A percentile compares a stretch with the other conserved stretches of the same genome.
phyloP scores from a whole-genome alignment of 1,140 invertebrate species.

The Littorina saxatilis region DNA sequence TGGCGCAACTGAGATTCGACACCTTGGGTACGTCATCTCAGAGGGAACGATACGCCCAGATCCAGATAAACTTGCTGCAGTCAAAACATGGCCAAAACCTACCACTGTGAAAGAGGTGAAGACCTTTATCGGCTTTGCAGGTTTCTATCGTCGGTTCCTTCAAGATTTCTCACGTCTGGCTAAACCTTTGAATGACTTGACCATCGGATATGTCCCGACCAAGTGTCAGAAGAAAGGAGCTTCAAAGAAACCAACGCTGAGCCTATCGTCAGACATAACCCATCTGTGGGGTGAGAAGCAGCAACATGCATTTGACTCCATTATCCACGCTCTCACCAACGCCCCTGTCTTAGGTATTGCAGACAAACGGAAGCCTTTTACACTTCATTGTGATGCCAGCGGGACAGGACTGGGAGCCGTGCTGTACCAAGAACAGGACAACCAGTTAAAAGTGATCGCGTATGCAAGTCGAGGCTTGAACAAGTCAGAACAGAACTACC shows the following conservation, averaged over 20 bases:
- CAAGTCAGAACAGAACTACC: no score
- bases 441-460: no score
- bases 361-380: background rate
- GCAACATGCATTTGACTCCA: background rate
- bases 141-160: background rate
- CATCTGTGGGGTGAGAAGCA: conserved; percentile 2
- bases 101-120: conserved; percentile 10
- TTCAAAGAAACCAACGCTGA: background rate
- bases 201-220: background rate
- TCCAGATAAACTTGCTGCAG: background rate
- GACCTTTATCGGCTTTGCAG: background rate
- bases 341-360: background rate
- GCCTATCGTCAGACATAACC: conserved; percentile 8
- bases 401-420: no score
- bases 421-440: no score
- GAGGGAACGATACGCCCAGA: background rate
- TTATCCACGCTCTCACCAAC: background rate
- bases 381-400: conserved; percentile 11
- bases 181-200: background rate
- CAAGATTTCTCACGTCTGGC: background rate
- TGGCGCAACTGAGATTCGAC: background rate
- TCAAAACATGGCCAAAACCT: background rate
- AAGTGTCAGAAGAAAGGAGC: background rate
- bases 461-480: no score
- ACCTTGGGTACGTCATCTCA: background rate